Base-by-base conservation (phyloP, 2,888 invertebrate genomes). In the Acrobasis suavella region DNA sequence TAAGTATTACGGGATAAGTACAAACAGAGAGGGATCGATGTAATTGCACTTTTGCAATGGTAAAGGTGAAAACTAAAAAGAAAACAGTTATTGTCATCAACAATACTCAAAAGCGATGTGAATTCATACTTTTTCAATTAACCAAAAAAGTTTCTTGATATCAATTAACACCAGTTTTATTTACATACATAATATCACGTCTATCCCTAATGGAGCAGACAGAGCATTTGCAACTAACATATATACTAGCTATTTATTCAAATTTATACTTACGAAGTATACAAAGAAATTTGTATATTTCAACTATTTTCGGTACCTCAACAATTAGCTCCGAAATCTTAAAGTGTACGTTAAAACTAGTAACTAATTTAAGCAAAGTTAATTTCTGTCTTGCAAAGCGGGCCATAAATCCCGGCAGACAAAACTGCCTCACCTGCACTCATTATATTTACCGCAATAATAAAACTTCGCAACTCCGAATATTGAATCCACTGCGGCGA, bases 371-470 rank as follows among this genome's bases (percentile, higher is more conserved):
- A 78, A 77, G 74, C 69, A 81, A 82, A 86, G 86, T 85, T 80
- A 84, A 87, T 87, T 85, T 74, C 70, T 83, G 80, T 86, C 85
- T 86, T 85, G 72, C 72, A 17, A 39, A 50, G 12, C 61, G 62
- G 77, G 69, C 78, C 77, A 82, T 87, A 88, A 91, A 89, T 91
- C 87, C 86, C 83, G 67, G 73, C 85, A 88, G 90, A 88, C 88
- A 81, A 80, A 85, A 85, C 83, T 80, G 84, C 80, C 85, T 90
- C 87, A 91, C 91, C 91, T 91, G 89, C 87, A 87, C 89, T 91
- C 90, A 88, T 91, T 91, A 91, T 91, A 89, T 91, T 89, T 91
- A 91, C 90, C 86, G 89, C 86, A 89, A 91, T 91, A 91, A 91
- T 89, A 90, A 92, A 92, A 91, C 86, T 91, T 91, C 84, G 79